Evolutionary conservation across 2,113 vertebrate species (phyloP), one percentile per base, ranked within the genome.

Genomic region (Bucco capensis): DNA sequence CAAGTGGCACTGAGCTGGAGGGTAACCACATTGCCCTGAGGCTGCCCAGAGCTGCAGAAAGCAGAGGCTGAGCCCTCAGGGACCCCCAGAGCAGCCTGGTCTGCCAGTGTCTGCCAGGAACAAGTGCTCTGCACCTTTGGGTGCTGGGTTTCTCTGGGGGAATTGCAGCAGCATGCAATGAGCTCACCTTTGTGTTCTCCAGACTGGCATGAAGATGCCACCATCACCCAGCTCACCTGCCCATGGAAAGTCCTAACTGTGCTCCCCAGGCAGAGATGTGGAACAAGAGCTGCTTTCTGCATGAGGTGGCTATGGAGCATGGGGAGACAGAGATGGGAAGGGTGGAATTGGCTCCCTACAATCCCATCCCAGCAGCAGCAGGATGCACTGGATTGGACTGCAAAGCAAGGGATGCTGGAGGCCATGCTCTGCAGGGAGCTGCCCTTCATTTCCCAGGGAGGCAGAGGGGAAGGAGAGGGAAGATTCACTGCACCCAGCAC

Each of bases 131-230:
- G n/a, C 37, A 19, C 40, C n/a, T 14, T 22, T 2, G 7, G 22
- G 40, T 1, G 0, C 49, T 35, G 64, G 54, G 6, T 7, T 16
- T 18, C 46, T 10, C n/a, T 3, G 1, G n/a, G 71, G 71, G 14
- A 42, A 40, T 18, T 40, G 73, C 82, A 76, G 82, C 44, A 38
- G 65, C 25, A 19, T 5, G 51, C 73, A 38, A 8, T 1, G 1
- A 2, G 1, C 51, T 66, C 4, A 2, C 57, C 50, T 83, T 56
- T 87, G 91, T 67, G 0, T 73, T 49, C 85, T 54, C 67, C 24
- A 3, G 35, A 2, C 30, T 40, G 84, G 46, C 76, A 31, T 0
- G 1, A 62, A n/a, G 82, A 78, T 1, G 8, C 53, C 88, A 16
- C 19, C 24, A 5, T 2, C 64, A 33, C 25, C 31, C 30, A 24